Percentiles rank a stretch among this genome's conserved stretches.
Evolutionary conservation across 2,888 invertebrate genomes (phyloP).

Genomic region (Macrophya alboannulata): DNA sequence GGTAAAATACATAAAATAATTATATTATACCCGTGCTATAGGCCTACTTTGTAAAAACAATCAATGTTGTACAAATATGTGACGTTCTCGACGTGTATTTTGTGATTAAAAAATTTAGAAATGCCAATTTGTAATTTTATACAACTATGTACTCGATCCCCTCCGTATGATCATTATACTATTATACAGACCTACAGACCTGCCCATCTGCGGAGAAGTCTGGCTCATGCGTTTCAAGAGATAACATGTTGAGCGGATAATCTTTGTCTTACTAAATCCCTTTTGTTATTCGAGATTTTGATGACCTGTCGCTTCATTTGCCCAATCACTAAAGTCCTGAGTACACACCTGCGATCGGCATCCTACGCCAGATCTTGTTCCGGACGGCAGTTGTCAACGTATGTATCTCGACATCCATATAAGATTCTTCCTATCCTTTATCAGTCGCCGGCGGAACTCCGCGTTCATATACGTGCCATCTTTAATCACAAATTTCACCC

Average conservation of each 20-base stretch:
- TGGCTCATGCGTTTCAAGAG: background rate
- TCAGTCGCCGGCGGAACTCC: background rate
- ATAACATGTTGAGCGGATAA: background rate
- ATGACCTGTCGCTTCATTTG: background rate
- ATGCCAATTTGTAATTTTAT: background rate
- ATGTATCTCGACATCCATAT: background rate
- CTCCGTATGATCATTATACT: background rate
- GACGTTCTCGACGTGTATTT: background rate
- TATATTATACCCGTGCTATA: background rate
- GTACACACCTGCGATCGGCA: background rate
- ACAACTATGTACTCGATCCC: background rate
- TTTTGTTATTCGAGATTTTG: background rate
- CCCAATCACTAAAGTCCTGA: background rate
- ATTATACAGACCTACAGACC: background rate
- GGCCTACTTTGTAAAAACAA: slow-evolving; percentile 8
- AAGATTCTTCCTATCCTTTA: background rate
- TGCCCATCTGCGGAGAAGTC: background rate
- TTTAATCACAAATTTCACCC: background rate
- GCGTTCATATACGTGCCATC: background rate
- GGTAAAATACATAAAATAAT: background rate
- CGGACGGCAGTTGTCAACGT: background rate
- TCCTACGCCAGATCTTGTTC: background rate
- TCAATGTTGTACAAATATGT: slow-evolving; percentile 24
- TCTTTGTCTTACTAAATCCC: background rate
- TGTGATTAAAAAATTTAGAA: background rate